Base-by-base conservation (phyloP, 2,113 vertebrate genomes). In the Centrocercus urophasianus region DNA sequence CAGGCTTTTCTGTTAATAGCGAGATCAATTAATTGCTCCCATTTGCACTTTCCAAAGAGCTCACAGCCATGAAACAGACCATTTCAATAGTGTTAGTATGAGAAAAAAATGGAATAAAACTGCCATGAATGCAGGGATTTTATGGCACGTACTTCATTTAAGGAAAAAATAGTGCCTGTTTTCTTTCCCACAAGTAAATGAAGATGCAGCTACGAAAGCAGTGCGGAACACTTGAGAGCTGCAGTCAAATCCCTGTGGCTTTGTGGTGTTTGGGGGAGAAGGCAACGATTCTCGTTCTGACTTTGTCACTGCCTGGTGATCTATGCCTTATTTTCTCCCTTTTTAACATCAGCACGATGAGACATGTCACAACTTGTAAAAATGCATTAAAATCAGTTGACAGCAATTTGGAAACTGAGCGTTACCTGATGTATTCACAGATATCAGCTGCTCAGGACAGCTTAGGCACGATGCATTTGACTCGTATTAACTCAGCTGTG, bases 171-270 rank as follows among this genome's bases (percentile, higher is more conserved):
- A 14, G 10, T 45, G 54, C 34, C 54, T 6, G 5, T 57, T 72
- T 74, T 42, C 24, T 56, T 50, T 25, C 28, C 28, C 13, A 5
- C 10, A 22, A 36, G 24, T 20, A 30, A 30, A 15, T 16, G 57
- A 45, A 63, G 42, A 2, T 1, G 1, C 11, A 59, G 3, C 48
- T 38, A 5, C 2, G 9, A 47, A 38, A 65, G 64, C 76, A 34
- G 2, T 0, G 0, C 15, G 15, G 13, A 9, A 9, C 11, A 7
- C n/a, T 18, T 1, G 5, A 1, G 7, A 42, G 66, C 54, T 52
- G 0, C 9, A 27, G 50, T 3, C 52, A 38, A 19, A 5, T 19
- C 18, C 10, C 52, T 11, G 30, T 34, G 63, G 30, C 59, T 93
- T 76, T 52, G 57, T 27, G n/a, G 15, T 7, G 11, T 5, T 28